Evolutionary conservation across 2,113 vertebrate species (phyloP).

Genomic region (Notothenia coriiceps): DNA sequence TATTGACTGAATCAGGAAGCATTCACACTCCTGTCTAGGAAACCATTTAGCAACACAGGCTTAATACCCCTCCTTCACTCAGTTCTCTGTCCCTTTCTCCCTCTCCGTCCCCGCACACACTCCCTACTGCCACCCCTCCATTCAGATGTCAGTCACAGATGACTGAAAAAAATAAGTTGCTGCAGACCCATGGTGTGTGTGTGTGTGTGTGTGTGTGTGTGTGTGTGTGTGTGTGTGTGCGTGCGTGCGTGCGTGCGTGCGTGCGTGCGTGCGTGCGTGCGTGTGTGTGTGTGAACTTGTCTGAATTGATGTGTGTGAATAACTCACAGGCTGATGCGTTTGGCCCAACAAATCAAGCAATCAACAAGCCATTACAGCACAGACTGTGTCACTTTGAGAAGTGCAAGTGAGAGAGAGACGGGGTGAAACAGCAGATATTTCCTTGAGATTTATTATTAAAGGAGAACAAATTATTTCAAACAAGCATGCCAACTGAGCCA

Average conservation of each 20-base stretch:
- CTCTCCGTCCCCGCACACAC: constrained; percentile 11
- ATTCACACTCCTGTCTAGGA: constrained; percentile 60
- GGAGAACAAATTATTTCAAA: constrained; percentile 2
- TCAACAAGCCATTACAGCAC: constrained; percentile 69
- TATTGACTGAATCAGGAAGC: constrained; percentile 57
- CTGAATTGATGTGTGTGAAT: constrained; percentile 40
- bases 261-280: background rate
- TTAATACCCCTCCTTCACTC: constrained; percentile 37
- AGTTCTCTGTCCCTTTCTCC: constrained; percentile 28
- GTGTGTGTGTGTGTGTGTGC: too few relatives aligned
- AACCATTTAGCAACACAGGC: constrained; percentile 65
- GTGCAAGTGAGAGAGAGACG: constrained; percentile 17
- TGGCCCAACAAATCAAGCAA: constrained; percentile 68
- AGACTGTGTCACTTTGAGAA: constrained; percentile 40
- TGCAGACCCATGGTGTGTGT: constrained; percentile 15
- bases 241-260: background rate
- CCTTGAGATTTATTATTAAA: constrained; percentile 6
- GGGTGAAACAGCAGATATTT: constrained; percentile 15
- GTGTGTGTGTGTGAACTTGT: constrained; percentile 12
- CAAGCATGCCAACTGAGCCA: constrained; percentile 17
- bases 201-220: too few relatives aligned
- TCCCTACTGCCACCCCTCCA: constrained; percentile 19
- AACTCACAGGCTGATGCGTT: constrained; percentile 48
- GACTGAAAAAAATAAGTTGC: constrained; percentile 43
- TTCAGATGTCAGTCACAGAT: constrained; percentile 69